These are phyloP conservation scores for Toxotes chatareus DNA, from an alignment of 2,113 vertebrate genomes.

Conservation along the genomic window DNA sequence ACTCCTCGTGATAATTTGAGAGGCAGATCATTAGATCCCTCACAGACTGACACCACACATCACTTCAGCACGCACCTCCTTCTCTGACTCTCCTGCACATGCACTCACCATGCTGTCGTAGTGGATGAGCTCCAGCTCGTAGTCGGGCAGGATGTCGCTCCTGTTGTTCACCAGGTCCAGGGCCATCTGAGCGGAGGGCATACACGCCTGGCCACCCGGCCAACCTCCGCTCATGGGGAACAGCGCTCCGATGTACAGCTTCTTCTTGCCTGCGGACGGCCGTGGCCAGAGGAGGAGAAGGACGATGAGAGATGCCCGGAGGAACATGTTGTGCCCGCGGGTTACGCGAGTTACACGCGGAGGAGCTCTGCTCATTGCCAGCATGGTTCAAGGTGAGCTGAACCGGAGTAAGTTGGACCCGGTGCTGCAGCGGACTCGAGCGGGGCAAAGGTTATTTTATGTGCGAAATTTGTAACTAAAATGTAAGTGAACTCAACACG, in stretches of 20 bases:
- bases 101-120: slow-evolving; percentile 93
- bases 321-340: slow-evolving; percentile 22
- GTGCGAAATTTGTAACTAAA: not conserved
- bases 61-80: slow-evolving; percentile 48
- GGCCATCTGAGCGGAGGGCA: slow-evolving; percentile 93
- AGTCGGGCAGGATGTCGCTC: slow-evolving; percentile 93
- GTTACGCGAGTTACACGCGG: slow-evolving; percentile 20
- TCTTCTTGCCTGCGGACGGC: slow-evolving; percentile 90
- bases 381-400: slow-evolving; percentile 67
- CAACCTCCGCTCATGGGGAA: slow-evolving; percentile 96
- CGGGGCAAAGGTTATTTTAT: not conserved
- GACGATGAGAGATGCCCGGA: slow-evolving; percentile 61
- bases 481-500: slow-evolving; percentile 64
- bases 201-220: slow-evolving; percentile 94
- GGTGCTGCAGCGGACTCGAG: slow-evolving; percentile 39
- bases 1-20: slow-evolving; percentile 13
- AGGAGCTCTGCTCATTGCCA: slow-evolving; percentile 15
- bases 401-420: not conserved
- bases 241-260: slow-evolving; percentile 94
- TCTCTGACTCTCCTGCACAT: slow-evolving; percentile 41
- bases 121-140: slow-evolving; percentile 93
- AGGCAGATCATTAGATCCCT: slow-evolving; percentile 50
- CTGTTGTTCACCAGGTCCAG: slow-evolving; percentile 94
- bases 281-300: slow-evolving; percentile 78
- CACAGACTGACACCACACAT: slow-evolving; percentile 52